These are phyloP conservation scores for Pegoplata infirma DNA, from an alignment of 2,888 invertebrate species.

Conservation along the genomic window DNA sequence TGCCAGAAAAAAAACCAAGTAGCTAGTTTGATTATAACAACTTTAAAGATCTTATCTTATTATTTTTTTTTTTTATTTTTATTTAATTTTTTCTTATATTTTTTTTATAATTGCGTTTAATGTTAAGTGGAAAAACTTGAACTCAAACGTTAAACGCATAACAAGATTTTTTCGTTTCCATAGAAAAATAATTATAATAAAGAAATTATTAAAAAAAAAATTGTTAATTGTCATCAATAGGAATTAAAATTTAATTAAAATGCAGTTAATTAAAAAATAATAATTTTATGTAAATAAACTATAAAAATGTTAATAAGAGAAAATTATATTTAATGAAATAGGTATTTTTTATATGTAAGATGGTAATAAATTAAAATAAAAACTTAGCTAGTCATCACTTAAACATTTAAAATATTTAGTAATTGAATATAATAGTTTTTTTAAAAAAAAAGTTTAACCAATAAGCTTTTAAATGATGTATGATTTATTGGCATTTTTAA, in stretches of 20 bases:
- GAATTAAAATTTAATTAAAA: background rate
- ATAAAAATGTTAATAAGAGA: background rate
- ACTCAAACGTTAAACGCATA: slow-evolving; percentile 32
- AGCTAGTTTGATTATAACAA: slow-evolving; percentile 56
- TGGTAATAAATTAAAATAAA: no score
- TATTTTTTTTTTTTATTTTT: background rate
- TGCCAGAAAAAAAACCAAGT: slow-evolving; percentile 43
- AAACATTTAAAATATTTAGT: no score
- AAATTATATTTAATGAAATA: background rate
- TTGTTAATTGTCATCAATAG: background rate
- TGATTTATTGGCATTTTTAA: no score
- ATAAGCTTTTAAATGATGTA: no score
- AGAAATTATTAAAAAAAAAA: background rate
- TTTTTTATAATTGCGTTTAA: slow-evolving; percentile 37
- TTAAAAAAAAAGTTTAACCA: no score
- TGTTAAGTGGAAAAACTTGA: slow-evolving; percentile 41
- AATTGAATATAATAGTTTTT: no score
- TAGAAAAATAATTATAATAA: background rate
- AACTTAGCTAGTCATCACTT: no score
- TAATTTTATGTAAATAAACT: background rate
- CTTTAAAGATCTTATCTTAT: slow-evolving; percentile 46
- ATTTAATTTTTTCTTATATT: no score
- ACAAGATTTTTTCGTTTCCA: background rate
- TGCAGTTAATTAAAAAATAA: background rate
- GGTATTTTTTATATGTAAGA: background rate